Conservation (phyloP, 2,797 vertebrate species). For the Todus mexicanus region DNA sequence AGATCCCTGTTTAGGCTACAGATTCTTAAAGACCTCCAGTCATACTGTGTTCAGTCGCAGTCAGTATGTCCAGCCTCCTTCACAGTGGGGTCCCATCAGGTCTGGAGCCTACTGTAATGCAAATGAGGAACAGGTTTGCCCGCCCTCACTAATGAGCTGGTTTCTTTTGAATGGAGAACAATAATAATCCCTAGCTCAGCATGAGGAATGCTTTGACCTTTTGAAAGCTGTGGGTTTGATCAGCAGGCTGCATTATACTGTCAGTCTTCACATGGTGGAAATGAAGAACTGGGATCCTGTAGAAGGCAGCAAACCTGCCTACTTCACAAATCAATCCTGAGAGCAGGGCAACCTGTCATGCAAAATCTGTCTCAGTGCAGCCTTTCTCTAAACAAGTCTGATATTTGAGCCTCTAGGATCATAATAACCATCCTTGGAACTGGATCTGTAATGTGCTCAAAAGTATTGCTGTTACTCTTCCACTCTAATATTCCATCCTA, state of each 20-base stretch:
- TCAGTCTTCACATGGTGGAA: neutral
- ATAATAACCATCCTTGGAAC: neutral
- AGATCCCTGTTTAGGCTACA: neutral
- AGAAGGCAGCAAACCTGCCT: neutral
- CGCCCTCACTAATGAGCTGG: neutral
- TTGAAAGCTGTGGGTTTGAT: conserved; percentile 30
- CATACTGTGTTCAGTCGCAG: neutral
- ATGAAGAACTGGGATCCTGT: neutral
- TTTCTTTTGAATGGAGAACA: neutral
- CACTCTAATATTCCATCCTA: neutral
- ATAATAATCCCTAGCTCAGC: neutral
- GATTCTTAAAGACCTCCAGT: neutral
- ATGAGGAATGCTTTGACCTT: conserved; percentile 21
- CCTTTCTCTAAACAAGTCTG: neutral
- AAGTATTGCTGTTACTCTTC: neutral
- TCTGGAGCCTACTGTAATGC: neutral
- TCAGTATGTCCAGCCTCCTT: neutral
- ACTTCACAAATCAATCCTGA: neutral
- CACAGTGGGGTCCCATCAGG: neutral
- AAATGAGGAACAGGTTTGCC: conserved; percentile 2
- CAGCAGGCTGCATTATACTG: neutral
- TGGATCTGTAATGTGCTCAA: neutral
- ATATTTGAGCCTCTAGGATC: neutral
- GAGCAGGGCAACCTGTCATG: neutral
- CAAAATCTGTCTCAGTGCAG: neutral